Conservation (phyloP, 92 coral and sea anemone species). For the Umimayanthus chanpuru region DNA sequence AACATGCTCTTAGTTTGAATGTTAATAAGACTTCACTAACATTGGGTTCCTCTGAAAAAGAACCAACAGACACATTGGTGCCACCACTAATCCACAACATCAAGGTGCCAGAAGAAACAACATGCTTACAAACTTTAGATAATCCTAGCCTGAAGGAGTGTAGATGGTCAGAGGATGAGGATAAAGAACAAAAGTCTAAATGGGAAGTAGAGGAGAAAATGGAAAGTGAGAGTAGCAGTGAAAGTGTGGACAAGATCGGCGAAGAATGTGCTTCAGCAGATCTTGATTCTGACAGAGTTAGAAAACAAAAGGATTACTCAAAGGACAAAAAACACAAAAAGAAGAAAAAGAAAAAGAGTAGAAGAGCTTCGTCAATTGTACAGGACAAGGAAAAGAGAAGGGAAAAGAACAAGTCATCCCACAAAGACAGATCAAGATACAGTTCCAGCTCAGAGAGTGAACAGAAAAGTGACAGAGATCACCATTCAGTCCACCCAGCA, state of each 20-base stretch:
- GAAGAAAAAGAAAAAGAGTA: constrained; percentile 36
- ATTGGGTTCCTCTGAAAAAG: not conserved
- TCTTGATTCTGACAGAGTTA: constrained; percentile 1
- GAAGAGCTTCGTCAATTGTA: constrained; percentile 14
- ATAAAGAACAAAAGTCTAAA: not conserved
- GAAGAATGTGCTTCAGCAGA: not conserved
- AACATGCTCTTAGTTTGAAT: not conserved
- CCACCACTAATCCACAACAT: not conserved
- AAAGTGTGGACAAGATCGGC: not conserved
- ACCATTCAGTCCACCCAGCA: not conserved
- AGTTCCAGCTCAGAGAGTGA: constrained; percentile 30
- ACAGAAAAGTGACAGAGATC: not conserved
- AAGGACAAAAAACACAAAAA: constrained; percentile 59
- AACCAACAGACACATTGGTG: too few species aligned
- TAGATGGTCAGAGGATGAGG: constrained; percentile 16
- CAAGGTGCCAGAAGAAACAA: not conserved
- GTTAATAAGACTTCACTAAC: not conserved
- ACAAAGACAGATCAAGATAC: constrained; percentile 11
- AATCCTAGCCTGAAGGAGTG: not conserved
- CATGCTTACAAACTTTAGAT: not conserved
- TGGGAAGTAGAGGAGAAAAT: constrained; percentile 29
- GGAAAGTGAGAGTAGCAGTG: constrained; percentile 16
- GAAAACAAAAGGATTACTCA: not conserved
- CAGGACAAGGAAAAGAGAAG: not conserved
- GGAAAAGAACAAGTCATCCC: not conserved